Evolutionary conservation across 2,888 invertebrate species (phyloP), one percentile per base, ranked within the genome.

Genomic region (Tortricodes alternella): DNA sequence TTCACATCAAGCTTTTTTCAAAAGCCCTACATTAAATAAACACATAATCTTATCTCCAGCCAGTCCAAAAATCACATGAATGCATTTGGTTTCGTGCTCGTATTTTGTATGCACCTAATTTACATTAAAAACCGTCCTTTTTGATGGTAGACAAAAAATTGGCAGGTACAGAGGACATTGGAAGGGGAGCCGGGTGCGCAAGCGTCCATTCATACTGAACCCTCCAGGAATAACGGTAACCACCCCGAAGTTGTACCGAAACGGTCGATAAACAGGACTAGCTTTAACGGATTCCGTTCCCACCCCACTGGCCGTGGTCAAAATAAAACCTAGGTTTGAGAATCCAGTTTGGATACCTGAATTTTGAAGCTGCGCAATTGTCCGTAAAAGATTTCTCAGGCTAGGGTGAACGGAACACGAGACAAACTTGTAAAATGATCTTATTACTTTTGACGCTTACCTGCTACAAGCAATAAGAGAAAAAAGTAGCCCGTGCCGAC

Each of bases 211-310:
- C 66, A 74, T 67, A 75, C 61, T 60, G 73, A 74, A 78, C 83
- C 85, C 73, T 81, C 74, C 50, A 60, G 34, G 64, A 68, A 66
- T 80, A 83, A 85, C 81, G 80, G 82, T 81, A 76, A 73, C 73
- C 62, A 66, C 62, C 66, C 64, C 70, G 73, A 65, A 72, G 67
- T 73, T 78, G 75, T 66, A 62, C 71, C 62, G 67, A 73, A 73
- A 73, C 71, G 68, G 68, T 64, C 65, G 62, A 62, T 34, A 70
- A 79, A 74, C 79, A 74, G 76, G 78, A 70, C 80, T 71, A 74
- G 74, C 75, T 65, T 66, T 76, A 85, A 86, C 86, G 80, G 83
- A 76, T 55, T 48, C 35, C 7, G 23, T 23, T 41, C 35, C 55
- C 48, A 55, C 11, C n/a, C n/a, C n/a, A n/a, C n/a, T n/a, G n/a